These are phyloP conservation scores for Antennarius striatus DNA, from an alignment of 2,113 vertebrate species.

Conservation along the genomic window DNA sequence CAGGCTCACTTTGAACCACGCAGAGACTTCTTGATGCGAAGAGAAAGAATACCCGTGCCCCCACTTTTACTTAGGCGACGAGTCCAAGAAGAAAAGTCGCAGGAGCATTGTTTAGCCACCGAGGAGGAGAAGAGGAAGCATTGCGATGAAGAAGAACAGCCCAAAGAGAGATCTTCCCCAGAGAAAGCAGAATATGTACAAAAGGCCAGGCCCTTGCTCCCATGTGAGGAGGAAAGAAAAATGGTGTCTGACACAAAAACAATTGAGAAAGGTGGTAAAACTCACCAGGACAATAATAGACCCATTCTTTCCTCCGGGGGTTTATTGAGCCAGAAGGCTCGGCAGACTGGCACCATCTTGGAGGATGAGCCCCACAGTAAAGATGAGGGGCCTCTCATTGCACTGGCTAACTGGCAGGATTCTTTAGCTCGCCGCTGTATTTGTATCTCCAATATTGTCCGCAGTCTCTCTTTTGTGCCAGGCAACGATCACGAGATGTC, in stretches of 20 bases:
- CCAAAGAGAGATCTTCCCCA: constrained; percentile 42
- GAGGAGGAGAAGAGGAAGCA: constrained; percentile 78
- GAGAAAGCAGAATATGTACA: constrained; percentile 47
- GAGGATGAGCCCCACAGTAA: constrained; percentile 99
- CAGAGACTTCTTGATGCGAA: constrained; percentile 79
- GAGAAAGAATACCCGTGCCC: constrained; percentile 77
- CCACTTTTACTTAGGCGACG: constrained; percentile 73
- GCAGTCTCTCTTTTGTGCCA: constrained; percentile 97
- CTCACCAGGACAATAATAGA: constrained; percentile 79
- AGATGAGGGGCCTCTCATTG: constrained; percentile 93
- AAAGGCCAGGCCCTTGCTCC: constrained; percentile 28
- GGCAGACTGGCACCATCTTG: constrained; percentile 86
- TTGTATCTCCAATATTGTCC: constrained; percentile 96
- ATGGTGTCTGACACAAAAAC: constrained; percentile 27
- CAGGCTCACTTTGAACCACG: constrained; percentile 97
- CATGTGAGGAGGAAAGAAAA: constrained; percentile 54
- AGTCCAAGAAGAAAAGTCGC: constrained; percentile 73
- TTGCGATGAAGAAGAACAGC: constrained; percentile 64
- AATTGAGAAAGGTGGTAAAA: constrained; percentile 51
- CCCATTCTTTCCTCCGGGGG: constrained; percentile 78
- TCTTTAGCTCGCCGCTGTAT: constrained; percentile 93
- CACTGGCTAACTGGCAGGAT: constrained; percentile 95
- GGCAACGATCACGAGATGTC: constrained; percentile 99
- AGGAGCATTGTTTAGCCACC: constrained; percentile 62
- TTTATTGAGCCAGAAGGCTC: constrained; percentile 74